Conservation (phyloP, 2,113 vertebrate species). For the Apteryx owenii region DNA sequence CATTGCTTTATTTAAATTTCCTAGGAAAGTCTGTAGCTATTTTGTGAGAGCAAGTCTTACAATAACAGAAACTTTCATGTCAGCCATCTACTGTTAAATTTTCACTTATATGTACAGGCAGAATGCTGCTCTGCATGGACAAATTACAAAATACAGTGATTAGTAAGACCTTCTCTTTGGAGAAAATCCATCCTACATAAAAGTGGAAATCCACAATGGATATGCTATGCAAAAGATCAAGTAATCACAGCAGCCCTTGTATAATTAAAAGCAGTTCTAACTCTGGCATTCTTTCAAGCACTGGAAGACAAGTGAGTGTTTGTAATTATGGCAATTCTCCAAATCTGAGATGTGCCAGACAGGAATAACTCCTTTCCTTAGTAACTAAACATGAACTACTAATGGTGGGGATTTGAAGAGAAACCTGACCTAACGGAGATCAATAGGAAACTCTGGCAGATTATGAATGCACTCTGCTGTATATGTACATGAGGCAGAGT, state of each 20-base stretch:
- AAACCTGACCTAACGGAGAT: slow-evolving; percentile 8
- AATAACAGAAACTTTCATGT: neutral
- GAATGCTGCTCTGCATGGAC: neutral
- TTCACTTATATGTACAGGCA: neutral
- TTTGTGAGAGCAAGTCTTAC: neutral
- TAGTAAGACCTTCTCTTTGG: slow-evolving; percentile 11
- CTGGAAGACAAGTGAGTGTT: slow-evolving; percentile 39
- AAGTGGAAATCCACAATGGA: slow-evolving; percentile 50
- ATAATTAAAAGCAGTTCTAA: slow-evolving; percentile 57
- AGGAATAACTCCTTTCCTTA: slow-evolving; percentile 24
- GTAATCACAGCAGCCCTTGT: slow-evolving; percentile 25
- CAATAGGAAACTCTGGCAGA: neutral
- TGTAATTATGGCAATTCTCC: slow-evolving; percentile 50
- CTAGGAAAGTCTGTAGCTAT: neutral
- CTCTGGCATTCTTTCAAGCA: slow-evolving; percentile 62
- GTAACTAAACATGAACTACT: slow-evolving; percentile 13
- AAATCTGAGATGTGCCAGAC: slow-evolving; percentile 23
- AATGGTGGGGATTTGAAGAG: neutral
- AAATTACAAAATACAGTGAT: slow-evolving; percentile 6
- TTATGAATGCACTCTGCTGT: neutral
- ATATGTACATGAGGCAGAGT: neutral
- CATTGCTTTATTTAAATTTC: neutral
- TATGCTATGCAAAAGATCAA: slow-evolving; percentile 22
- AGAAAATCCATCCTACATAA: slow-evolving; percentile 41
- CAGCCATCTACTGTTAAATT: neutral